phyloP scores from a whole-genome alignment of 2,113 vertebrate species.

The Apistogramma diplotaenia region DNA sequence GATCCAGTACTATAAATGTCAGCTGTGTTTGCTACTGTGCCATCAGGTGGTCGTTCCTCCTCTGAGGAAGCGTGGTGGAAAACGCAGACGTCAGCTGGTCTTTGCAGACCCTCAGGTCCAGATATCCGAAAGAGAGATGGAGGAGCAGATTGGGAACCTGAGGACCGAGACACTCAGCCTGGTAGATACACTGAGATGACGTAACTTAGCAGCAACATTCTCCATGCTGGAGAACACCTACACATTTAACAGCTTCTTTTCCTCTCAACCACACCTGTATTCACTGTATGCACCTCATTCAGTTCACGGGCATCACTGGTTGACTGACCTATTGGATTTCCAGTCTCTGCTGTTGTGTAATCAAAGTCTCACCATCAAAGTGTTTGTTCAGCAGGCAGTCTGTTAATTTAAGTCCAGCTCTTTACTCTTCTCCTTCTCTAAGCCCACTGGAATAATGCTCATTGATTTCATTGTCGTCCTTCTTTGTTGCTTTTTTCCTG shows the following conservation, averaged over 20 bases:
- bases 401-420: slow-evolving; percentile 36
- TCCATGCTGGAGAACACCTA: neutral
- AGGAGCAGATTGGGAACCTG: slow-evolving; percentile 68
- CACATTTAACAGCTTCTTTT: neutral
- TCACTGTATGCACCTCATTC: neutral
- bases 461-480: slow-evolving; percentile 22
- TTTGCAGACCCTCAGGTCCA: slow-evolving; percentile 80
- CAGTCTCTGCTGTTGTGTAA: neutral
- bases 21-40: neutral
- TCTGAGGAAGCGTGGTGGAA: neutral
- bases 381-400: neutral
- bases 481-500: neutral
- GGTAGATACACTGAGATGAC: slow-evolving; percentile 59
- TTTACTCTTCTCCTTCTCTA: neutral
- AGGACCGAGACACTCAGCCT: slow-evolving; percentile 64
- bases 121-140: slow-evolving; percentile 74
- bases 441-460: neutral
- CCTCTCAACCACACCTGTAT: neutral
- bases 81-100: slow-evolving; percentile 65
- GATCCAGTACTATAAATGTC: neutral
- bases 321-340: slow-evolving; percentile 8
- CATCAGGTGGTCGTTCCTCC: slow-evolving; percentile 12
- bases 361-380: slow-evolving; percentile 21
- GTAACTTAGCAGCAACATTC: neutral
- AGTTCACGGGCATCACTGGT: neutral